A percentile compares a stretch with the other conserved stretches of the same genome.
Conservation (phyloP, 1,140 invertebrate genomes). For the Drosophila sechellia region DNA sequence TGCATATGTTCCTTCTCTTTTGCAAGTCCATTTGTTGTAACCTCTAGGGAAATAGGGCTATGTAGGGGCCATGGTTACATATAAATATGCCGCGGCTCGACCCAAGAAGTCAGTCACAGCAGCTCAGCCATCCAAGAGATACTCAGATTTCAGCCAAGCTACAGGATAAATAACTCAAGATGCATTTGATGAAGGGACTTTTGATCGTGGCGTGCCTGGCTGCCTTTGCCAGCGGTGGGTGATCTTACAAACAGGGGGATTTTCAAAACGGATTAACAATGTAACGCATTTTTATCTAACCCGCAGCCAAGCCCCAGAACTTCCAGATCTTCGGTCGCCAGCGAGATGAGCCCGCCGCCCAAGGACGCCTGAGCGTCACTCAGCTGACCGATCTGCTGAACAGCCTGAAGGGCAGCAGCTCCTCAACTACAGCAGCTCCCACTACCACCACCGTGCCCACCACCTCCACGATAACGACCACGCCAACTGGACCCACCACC, state of each 20-base stretch:
- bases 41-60: background rate
- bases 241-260: background rate
- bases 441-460: slow-evolving; percentile 5
- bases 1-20: background rate
- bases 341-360: slow-evolving; percentile 43
- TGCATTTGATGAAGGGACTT: slow-evolving; percentile 61
- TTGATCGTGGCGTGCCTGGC: slow-evolving; percentile 63
- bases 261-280: background rate
- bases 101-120: slow-evolving; percentile 68
- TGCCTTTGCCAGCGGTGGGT: slow-evolving; percentile 56
- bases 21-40: slow-evolving; percentile 6
- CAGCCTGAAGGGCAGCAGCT: slow-evolving; percentile 20
- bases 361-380: slow-evolving; percentile 54
- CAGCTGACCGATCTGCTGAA: slow-evolving; percentile 61
- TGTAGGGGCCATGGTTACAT: slow-evolving; percentile 43
- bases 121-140: slow-evolving; percentile 54
- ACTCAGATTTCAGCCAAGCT: slow-evolving; percentile 3
- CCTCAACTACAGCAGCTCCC: slow-evolving; percentile 13
- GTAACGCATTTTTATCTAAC: background rate
- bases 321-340: slow-evolving; percentile 50
- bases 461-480: background rate
- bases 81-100: slow-evolving; percentile 61
- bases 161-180: slow-evolving; percentile 17
- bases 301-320: slow-evolving; percentile 50
- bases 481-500: slow-evolving; percentile 21